A percentile compares a stretch with the other conserved stretches of the same genome.
phyloP scores from a whole-genome alignment of 2,888 invertebrate species.

The Hedya salicella region DNA sequence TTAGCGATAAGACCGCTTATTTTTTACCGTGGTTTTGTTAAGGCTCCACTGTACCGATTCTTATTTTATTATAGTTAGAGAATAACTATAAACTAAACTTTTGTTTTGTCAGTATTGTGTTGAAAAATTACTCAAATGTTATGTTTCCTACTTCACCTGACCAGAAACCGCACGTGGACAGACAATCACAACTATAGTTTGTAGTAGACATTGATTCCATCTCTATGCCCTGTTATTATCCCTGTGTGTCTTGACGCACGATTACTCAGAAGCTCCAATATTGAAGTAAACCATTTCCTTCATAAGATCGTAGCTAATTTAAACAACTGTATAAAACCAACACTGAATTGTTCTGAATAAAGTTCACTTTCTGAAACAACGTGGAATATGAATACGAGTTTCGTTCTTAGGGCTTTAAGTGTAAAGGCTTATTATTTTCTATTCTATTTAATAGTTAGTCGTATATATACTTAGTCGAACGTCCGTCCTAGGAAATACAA shows the following conservation, averaged over 20 bases:
- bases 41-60: no score
- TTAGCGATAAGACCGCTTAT: no score
- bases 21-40: no score
- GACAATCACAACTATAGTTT: constrained; percentile 16
- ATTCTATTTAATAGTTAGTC: no score
- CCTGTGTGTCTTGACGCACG: constrained; percentile 75
- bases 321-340: background rate
- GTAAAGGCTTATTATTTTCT: background rate
- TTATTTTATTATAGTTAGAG: no score
- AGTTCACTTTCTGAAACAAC: constrained; percentile 7
- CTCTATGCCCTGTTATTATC: constrained; percentile 73
- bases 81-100: no score
- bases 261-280: constrained; percentile 52
- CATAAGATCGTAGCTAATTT: background rate
- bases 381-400: background rate
- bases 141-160: no score
- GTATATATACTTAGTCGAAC: no score
- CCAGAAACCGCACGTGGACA: constrained; percentile 14
- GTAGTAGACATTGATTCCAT: constrained; percentile 62
- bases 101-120: no score
- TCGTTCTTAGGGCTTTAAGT: background rate
- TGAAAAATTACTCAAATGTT: no score
- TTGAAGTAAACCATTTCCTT: constrained; percentile 41
- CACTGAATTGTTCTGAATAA: background rate
- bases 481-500: no score